Base-by-base conservation (phyloP, 2,113 vertebrate genomes). In the Brachypteracias leptosomus region DNA sequence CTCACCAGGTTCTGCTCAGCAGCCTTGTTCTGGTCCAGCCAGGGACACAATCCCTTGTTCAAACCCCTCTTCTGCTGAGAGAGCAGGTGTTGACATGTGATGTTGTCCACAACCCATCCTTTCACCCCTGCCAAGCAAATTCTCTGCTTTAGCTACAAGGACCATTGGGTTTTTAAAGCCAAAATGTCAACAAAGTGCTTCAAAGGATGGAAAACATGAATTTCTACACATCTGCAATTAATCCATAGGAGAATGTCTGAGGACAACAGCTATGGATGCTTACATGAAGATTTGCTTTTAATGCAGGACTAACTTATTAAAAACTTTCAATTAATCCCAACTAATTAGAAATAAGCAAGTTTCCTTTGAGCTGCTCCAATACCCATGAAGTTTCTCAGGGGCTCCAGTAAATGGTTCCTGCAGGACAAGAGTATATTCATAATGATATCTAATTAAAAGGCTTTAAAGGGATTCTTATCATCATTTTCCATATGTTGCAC, bases 391-490 rank as follows among this genome's bases (percentile, higher is more conserved):
- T 44, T 90, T 75, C 59, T 76, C 16, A 6, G 0, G 7, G 58
- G 38, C 79, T 88, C 85, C 65, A 26, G 13, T 18, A 35, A n/a
- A n/a, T 4, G 20, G 57, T 88, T 93, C 72, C 79, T 83, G 44
- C 79, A 70, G 84, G 84, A 95, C 93, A 86, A 28, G 36, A 28
- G 59, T 16, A 58, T 58, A 73, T 42, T 78, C 67, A 44, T n/a
- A 44, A 83, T 22, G 54, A 28, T 20, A 61, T 49, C 72, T 82
- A 66, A 89, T 58, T 74, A 46, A 94, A 83, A 76, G 42, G 25
- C 59, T 95, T 90, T 86, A 76, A 88, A 80, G 55, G 7, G 46
- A 28, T 49, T 35, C 89, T 92, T 90, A 92, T 88, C 86, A 38
- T 26, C 8, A 58, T 79, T 83, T 88, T 17, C 89, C 93, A 77